Evolutionary conservation across 2,888 invertebrate species (phyloP), one percentile per base, ranked within the genome.

Genomic region (Dicyrtomina minuta): DNA sequence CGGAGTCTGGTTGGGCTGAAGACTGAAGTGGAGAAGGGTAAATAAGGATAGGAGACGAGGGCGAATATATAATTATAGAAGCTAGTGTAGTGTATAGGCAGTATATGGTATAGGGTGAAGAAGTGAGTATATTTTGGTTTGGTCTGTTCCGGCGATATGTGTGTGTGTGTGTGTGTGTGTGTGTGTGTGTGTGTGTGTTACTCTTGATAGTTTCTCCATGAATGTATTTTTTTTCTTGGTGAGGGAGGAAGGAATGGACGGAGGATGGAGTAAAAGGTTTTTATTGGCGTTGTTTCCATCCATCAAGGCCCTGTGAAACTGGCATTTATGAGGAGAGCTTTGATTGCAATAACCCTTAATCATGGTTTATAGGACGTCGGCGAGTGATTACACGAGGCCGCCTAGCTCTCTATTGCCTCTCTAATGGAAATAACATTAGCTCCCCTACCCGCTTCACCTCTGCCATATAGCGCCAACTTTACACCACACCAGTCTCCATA

Each of bases 341-440:
- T 68, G 68, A 68, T 68, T 68, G 68, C 68, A 60, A 68, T 68
- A 68, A 68, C 68, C 68, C 68, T 68, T 68, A 68, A 68, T 68
- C 68, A 68, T 68, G 60, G 68, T 68, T 68, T 68, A 68, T 68
- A 60, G 68, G 60, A 68, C 53, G 68, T 60, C 68, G 68, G 59
- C 68, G 68, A 68, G 59, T 68, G 68, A 68, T 68, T 60, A 68
- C 53, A 60, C 68, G 49, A 60, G 59, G 49, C 67, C 60, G 51
- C 60, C 68, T 68, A 51, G 51, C 33, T 60, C 67, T 67, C 60
- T 67, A 67, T 60, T 68, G 68, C 59, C 53, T 61, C 53, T 68
- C 68, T 68, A 53, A 60, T 68, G 61, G 61, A 68, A 60, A 60
- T 61, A 68, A 68, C 68, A 60, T 68, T 59, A 59, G 65, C 65